A percentile compares a stretch with the other conserved stretches of the same genome.
Conservation (phyloP, 2,888 invertebrate genomes). For the Vandiemenella viatica region DNA sequence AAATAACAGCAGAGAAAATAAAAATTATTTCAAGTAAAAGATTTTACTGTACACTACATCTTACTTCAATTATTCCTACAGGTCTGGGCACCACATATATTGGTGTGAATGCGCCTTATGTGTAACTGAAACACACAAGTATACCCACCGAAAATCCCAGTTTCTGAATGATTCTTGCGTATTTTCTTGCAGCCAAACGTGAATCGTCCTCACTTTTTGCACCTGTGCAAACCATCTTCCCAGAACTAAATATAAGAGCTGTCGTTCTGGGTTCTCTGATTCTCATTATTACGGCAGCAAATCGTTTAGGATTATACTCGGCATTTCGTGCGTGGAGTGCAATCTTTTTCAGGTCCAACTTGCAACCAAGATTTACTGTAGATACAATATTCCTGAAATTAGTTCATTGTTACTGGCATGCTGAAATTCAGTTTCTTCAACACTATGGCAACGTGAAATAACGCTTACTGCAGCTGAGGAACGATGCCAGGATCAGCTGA, state of each 20-base stretch:
- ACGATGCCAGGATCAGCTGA: slow-evolving; percentile 88
- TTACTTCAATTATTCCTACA: too few species aligned
- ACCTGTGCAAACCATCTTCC: slow-evolving; percentile 79
- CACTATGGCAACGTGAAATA: not conserved
- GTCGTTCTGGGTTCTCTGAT: slow-evolving; percentile 65
- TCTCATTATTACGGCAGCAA: slow-evolving; percentile 96
- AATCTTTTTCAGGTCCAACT: slow-evolving; percentile 90
- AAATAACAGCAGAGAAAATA: too few species aligned
- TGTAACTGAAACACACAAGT: too few species aligned
- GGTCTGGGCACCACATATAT: too few species aligned
- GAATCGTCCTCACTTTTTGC: slow-evolving; percentile 73
- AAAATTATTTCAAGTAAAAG: too few species aligned
- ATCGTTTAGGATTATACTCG: slow-evolving; percentile 97
- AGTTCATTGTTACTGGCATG: not conserved
- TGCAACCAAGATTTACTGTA: slow-evolving; percentile 90
- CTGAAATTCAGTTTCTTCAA: not conserved
- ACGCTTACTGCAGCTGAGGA: slow-evolving; percentile 74
- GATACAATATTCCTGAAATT: slow-evolving; percentile 84
- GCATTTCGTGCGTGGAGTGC: slow-evolving; percentile 96
- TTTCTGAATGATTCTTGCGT: slow-evolving; percentile 68
- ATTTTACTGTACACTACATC: too few species aligned
- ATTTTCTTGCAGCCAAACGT: slow-evolving; percentile 62
- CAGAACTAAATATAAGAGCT: slow-evolving; percentile 67
- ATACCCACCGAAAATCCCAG: slow-evolving; percentile 50
- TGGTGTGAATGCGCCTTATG: too few species aligned